These are phyloP conservation scores for Zeugodacus cucurbitae DNA, from an alignment of 1,140 invertebrate genomes.

Conservation along the genomic window DNA sequence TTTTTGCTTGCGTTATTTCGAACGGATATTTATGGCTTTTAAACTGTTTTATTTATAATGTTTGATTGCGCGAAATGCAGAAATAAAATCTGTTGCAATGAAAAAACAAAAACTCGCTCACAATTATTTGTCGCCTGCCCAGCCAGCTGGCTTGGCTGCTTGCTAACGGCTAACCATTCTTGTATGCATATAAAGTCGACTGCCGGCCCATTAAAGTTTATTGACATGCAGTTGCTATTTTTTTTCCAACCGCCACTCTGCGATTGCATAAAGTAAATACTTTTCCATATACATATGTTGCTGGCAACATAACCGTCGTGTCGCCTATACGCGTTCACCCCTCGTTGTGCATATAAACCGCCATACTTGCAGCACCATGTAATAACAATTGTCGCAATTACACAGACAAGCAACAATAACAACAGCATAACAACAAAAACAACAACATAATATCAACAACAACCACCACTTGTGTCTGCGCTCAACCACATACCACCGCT, in stretches of 20 bases:
- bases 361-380: background rate
- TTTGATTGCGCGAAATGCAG: background rate
- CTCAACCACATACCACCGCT: background rate
- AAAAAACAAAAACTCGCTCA: background rate
- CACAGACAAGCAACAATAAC: background rate
- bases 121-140: background rate
- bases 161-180: background rate
- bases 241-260: background rate
- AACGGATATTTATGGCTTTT: constrained; percentile 34
- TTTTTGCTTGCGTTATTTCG: background rate
- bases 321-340: background rate
- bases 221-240: background rate
- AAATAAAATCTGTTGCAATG: background rate
- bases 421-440: background rate
- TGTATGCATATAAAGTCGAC: background rate
- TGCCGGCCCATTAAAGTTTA: background rate
- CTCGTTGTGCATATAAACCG: background rate
- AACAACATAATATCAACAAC: background rate
- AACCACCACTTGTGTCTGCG: background rate
- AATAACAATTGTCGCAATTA: constrained; percentile 20
- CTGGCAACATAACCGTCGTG: background rate
- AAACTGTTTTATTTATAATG: constrained; percentile 28
- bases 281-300: background rate
- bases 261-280: constrained; percentile 6
- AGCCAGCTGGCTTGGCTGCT: too few species aligned